Conservation (phyloP, 1,140 invertebrate species). For the Kradibia gibbosae region DNA sequence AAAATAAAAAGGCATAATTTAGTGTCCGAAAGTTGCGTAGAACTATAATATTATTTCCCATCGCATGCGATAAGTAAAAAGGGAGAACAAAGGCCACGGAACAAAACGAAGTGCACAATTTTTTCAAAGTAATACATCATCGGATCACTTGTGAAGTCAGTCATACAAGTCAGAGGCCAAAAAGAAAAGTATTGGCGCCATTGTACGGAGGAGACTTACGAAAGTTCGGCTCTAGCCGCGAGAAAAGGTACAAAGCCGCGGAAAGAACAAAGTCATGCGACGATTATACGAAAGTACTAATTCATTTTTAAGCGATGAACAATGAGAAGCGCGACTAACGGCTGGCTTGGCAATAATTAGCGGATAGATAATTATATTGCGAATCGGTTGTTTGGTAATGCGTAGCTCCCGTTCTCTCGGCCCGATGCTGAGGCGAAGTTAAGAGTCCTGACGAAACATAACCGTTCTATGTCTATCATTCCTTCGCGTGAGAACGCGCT, state of each 20-base stretch:
- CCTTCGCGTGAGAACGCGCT: conserved; percentile 29
- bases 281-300: neutral
- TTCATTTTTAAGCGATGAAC: neutral
- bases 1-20: too few species aligned
- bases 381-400: conserved; percentile 44
- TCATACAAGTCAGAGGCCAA: neutral
- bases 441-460: conserved; percentile 1
- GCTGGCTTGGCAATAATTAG: conserved; percentile 46
- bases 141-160: neutral
- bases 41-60: conserved; percentile 2
- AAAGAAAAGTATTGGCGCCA: neutral
- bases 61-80: neutral
- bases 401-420: neutral
- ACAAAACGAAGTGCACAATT: neutral
- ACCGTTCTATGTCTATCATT: neutral
- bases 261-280: neutral
- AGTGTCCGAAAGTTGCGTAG: too few species aligned
- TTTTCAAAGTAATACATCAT: neutral
- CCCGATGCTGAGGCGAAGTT: neutral
- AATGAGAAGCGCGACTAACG: conserved; percentile 19
- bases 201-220: neutral
- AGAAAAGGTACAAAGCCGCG: neutral
- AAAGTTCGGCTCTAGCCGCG: neutral
- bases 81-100: neutral
- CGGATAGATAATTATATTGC: conserved; percentile 53